Conservation (phyloP, 1,140 invertebrate genomes). For the Chironomus tepperi region DNA sequence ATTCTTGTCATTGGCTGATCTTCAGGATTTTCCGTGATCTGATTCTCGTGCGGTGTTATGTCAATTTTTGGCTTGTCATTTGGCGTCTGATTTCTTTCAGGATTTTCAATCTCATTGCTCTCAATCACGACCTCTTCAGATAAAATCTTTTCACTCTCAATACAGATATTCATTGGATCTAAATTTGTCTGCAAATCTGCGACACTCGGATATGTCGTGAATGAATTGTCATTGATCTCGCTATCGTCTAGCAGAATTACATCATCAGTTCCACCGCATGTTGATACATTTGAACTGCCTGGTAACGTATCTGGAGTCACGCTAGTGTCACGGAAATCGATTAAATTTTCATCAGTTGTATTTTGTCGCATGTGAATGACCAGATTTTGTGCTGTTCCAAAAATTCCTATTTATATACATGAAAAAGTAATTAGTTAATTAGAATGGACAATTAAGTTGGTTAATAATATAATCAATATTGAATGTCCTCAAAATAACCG, state of each 20-base stretch:
- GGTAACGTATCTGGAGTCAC: background rate
- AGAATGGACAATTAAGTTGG: too few species aligned
- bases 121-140: background rate
- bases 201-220: background rate
- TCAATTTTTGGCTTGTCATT: conserved; percentile 1
- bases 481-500: too few species aligned
- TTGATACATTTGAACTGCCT: conserved; percentile 4
- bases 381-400: background rate
- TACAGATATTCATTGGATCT: background rate
- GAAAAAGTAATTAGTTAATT: background rate
- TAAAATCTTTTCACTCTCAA: background rate
- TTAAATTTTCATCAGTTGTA: background rate
- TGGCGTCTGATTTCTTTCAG: background rate
- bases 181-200: background rate
- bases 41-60: background rate
- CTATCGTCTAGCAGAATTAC: background rate
- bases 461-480: too few species aligned
- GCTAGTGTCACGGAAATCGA: background rate
- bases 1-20: background rate
- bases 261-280: conserved; percentile 12
- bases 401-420: background rate
- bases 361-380: background rate
- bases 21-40: background rate
- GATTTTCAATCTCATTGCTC: background rate
- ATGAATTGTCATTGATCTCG: background rate